These are phyloP conservation scores for Linnaemya tessellans DNA, from an alignment of 2,888 invertebrate genomes.

Conservation along the genomic window DNA sequence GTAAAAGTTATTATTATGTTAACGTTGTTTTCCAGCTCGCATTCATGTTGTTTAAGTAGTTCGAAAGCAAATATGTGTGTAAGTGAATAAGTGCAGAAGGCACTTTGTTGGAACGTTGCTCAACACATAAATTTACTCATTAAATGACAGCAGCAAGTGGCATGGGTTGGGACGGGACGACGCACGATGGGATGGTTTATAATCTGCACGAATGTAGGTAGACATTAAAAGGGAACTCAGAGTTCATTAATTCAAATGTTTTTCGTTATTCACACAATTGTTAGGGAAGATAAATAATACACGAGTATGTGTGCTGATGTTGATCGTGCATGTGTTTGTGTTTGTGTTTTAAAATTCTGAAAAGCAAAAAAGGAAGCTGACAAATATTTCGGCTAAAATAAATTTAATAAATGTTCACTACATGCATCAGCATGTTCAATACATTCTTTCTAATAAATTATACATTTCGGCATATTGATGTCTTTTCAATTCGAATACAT, in stretches of 20 bases:
- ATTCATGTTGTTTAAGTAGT: no score
- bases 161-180: slow-evolving; percentile 34
- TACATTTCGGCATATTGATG: no score
- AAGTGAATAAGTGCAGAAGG: slow-evolving; percentile 15
- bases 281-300: neutral
- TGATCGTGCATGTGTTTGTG: neutral
- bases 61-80: no score
- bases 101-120: slow-evolving; percentile 18
- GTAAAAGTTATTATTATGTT: slow-evolving; percentile 56
- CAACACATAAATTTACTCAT: slow-evolving; percentile 60
- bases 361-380: neutral
- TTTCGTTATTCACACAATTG: slow-evolving; percentile 36
- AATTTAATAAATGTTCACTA: neutral
- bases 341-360: neutral
- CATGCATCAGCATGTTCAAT: neutral
- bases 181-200: slow-evolving; percentile 46
- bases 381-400: neutral
- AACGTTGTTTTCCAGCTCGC: slow-evolving; percentile 39
- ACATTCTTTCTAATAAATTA: neutral
- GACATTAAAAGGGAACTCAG: slow-evolving; percentile 16
- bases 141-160: slow-evolving; percentile 46
- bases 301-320: no score
- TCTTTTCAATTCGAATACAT: no score
- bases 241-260: slow-evolving; percentile 52
- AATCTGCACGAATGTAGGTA: slow-evolving; percentile 59